These are phyloP conservation scores for Cygnus buccinator DNA, from an alignment of 2,113 vertebrate species.

Conservation along the genomic window DNA sequence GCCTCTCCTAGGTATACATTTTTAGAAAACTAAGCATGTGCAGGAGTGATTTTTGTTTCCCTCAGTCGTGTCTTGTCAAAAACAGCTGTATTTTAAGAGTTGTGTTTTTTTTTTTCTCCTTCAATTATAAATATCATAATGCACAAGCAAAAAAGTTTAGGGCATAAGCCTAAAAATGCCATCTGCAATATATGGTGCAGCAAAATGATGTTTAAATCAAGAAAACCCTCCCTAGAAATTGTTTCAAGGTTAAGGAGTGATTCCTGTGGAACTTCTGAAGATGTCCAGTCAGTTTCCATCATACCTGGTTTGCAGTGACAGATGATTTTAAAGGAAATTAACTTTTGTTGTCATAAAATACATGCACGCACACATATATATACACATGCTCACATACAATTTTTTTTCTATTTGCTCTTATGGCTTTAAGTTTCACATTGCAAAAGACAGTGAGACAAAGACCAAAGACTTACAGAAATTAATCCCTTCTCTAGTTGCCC, in stretches of 20 bases:
- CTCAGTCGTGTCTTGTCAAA: not conserved
- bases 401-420: not conserved
- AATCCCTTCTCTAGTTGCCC: not conserved
- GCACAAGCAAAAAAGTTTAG: not conserved
- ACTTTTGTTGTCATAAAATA: slow-evolving; percentile 10
- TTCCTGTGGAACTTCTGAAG: not conserved
- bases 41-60: not conserved
- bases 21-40: not conserved
- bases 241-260: not conserved
- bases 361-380: not conserved
- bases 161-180: not conserved
- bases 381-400: not conserved
- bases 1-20: not conserved
- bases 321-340: not conserved
- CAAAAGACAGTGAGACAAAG: slow-evolving; percentile 22
- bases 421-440: slow-evolving; percentile 39
- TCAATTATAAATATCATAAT: not conserved
- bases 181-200: not conserved
- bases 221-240: not conserved
- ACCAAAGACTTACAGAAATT: slow-evolving; percentile 71
- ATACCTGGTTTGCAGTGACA: not conserved
- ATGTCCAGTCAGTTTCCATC: not conserved
- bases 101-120: not conserved
- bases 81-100: not conserved
- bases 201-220: not conserved